Conservation (phyloP, 2,888 invertebrate species). For the Mellilla xanthometata region DNA sequence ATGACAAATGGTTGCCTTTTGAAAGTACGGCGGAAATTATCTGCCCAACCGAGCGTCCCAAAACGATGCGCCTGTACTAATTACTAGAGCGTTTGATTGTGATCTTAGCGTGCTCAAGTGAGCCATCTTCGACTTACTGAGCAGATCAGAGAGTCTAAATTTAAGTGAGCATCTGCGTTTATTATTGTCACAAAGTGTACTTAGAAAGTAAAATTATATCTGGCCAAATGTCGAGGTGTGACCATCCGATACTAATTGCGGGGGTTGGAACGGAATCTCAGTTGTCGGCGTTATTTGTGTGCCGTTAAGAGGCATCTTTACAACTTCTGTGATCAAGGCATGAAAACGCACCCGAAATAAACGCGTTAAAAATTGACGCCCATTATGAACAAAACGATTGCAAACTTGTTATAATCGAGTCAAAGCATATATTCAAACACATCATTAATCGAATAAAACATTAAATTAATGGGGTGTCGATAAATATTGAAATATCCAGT, state of each 20-base stretch:
- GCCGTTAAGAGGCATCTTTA: constrained; percentile 65
- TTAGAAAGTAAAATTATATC: constrained; percentile 80
- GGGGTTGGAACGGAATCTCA: constrained; percentile 58
- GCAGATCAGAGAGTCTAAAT: constrained; percentile 40
- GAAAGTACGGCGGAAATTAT: constrained; percentile 80
- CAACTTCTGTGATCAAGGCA: constrained; percentile 53
- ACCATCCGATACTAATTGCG: constrained; percentile 80
- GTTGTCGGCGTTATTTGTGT: constrained; percentile 64
- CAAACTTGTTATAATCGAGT: neutral
- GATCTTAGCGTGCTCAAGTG: constrained; percentile 51
- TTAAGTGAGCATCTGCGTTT: constrained; percentile 40
- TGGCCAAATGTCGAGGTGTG: constrained; percentile 76
- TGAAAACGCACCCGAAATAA: constrained; percentile 62
- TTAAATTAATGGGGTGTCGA: constrained; percentile 26
- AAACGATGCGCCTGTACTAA: constrained; percentile 74
- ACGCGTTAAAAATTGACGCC: constrained; percentile 36
- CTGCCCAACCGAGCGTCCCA: constrained; percentile 77
- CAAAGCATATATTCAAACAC: constrained; percentile 2
- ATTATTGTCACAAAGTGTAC: constrained; percentile 77
- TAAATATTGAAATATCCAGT: constrained; percentile 40
- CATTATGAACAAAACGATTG: constrained; percentile 9
- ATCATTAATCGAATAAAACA: constrained; percentile 25
- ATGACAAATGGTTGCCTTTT: constrained; percentile 81
- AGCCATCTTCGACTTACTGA: constrained; percentile 45
- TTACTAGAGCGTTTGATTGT: constrained; percentile 79